A percentile compares a stretch with the other conserved stretches of the same genome.
These are phyloP conservation scores for Enteromius anoplus DNA, from an alignment of 2,797 vertebrate species.

Conservation along the genomic window DNA sequence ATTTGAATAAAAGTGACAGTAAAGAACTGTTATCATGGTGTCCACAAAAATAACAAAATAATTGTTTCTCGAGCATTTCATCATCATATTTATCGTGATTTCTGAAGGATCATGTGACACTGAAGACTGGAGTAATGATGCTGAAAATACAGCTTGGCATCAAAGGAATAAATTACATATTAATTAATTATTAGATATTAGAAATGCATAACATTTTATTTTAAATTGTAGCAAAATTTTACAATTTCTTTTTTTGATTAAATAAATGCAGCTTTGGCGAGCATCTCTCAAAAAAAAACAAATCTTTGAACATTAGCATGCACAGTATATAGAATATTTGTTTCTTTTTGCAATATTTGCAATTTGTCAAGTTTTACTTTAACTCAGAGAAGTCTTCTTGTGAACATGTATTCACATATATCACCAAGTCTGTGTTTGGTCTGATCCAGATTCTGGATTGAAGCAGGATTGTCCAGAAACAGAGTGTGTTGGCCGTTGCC, in stretches of 20 bases:
- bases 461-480: constrained; percentile 27
- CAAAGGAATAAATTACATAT: not conserved
- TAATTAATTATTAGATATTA: too few relatives aligned
- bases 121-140: not conserved
- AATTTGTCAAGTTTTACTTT: too few relatives aligned
- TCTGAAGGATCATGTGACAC: not conserved
- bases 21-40: not conserved
- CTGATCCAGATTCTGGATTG: constrained; percentile 70
- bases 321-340: not conserved
- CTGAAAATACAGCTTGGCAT: not conserved
- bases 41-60: too few relatives aligned
- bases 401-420: not conserved
- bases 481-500: not conserved
- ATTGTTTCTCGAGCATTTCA: too few relatives aligned
- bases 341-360: too few relatives aligned
- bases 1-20: not conserved
- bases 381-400: too few relatives aligned
- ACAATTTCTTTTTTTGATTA: not conserved
- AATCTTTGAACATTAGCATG: not conserved
- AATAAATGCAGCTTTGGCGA: not conserved
- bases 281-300: not conserved
- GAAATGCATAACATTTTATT: not conserved
- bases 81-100: not conserved
- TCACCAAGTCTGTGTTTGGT: constrained; percentile 46
- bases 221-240: not conserved